Base-by-base conservation (phyloP, 2,113 vertebrate genomes). In the Ranitomeya imitator region DNA sequence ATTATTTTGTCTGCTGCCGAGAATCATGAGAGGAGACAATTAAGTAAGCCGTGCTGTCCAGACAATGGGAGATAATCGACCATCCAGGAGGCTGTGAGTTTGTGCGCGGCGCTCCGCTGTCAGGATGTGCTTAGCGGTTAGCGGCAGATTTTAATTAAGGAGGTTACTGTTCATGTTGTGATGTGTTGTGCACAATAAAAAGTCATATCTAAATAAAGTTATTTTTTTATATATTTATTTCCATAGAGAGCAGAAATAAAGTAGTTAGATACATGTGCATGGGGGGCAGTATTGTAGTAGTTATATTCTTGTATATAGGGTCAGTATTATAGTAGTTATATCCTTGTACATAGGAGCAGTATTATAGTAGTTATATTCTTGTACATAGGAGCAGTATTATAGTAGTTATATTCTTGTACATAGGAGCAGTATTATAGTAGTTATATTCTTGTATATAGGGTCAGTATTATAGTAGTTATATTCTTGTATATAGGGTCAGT, bases 1-100 rank as follows among this genome's bases (percentile, higher is more conserved):
- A 69, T 83, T 37, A 45, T 52, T 65, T 54, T 52, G 61, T 69
- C 6, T 69, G 61, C 45, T 67, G n/a, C 55, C 45, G 74, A 52
- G 52, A 59, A 57, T 55, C 77, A n/a, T n/a, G 77, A 79, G 77
- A 23, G 10, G 54, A 57, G 77, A 79, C 77, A 79, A 79, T 79
- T 57, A 79, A 23, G 54, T 79, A 26, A 57, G 52, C 54, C 15
- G 54, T 57, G 77, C 77, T 7, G 77, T 79, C 21, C 77, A 79
- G 19, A 79, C 77, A 79, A 14, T 55, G 77, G 14, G 77, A 79
- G 77, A 79, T 79, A 79, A 79, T 55, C 52, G 21, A 55, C 21
- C n/a, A 79, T 55, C 54, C 26, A 23, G 77, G 77, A 21, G 74
- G 18, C 37, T 19, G 37, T 19, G 16, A 73, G 69, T 45, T 45